Evolutionary conservation across 2,797 vertebrate genomes (phyloP), one percentile per base, ranked within the genome.

Genomic region (Cheirogaleus major): DNA sequence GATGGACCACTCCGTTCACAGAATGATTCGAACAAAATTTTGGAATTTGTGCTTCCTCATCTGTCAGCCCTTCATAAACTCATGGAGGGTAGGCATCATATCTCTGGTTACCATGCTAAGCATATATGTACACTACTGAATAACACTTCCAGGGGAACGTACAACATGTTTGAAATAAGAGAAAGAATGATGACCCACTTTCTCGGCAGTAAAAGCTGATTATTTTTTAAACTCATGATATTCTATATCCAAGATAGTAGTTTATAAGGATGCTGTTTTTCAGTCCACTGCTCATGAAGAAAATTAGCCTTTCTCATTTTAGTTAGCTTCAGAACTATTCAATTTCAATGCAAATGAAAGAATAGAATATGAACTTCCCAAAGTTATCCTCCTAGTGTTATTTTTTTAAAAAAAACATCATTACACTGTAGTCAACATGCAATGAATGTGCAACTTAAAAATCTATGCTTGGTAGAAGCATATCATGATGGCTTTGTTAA

Each of bases 271-370:
- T 84, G 63, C 86, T 96, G 38, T 79, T 97, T 96, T 97, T 83
- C 89, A 93, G 91, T 95, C 79, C 80, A 95, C 80, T 97, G 93
- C 92, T 96, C 93, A 91, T 91, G 97, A 89, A 94, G 93, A 94
- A 97, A 97, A 97, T 98, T 95, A 96, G 86, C 84, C 69, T 91
- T 97, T 87, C 87, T 96, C 72, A 81, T 93, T 97, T 94, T 85
- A 92, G 89, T 96, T 67, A 97, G 79, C 73, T 95, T 59, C 48
- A 96, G 78, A 97, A 93, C 45, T 93, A 95, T 85, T 96, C 61
- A 73, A 88, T 90, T 96, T 87, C 76, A 97, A 75, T 93, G 65
- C 41, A 78, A 96, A 96, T 93, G 87, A 96, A 96, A 89, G 72
- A 87, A 87, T 41, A 95, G 65, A 81, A 92, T 83, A 95, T 95